Evolutionary conservation across 2,113 vertebrate species (phyloP).

Genomic region (Toxostoma redivivum): DNA sequence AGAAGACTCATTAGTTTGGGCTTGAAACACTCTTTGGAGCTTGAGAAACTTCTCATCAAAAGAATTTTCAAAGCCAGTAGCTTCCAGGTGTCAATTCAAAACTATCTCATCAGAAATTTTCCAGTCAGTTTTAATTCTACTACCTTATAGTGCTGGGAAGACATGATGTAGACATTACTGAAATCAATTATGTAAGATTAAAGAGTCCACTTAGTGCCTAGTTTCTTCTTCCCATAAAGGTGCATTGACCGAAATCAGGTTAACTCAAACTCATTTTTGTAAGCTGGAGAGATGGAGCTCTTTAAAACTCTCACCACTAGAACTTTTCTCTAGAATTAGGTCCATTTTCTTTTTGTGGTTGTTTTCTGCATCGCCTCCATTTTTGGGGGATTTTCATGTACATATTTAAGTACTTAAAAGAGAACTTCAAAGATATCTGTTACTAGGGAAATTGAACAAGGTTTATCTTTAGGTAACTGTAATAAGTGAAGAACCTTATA

Average conservation of each 20-base stretch:
- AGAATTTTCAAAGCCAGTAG: neutral
- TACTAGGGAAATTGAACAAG: neutral
- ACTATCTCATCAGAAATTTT: neutral
- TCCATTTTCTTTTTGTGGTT: neutral
- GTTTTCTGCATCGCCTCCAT: neutral
- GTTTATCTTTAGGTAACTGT: neutral
- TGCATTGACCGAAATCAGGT: neutral
- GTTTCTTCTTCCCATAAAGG: neutral
- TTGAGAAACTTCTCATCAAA: neutral
- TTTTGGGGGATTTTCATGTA: neutral
- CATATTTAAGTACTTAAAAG: neutral
- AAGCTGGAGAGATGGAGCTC: neutral
- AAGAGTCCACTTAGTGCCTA: neutral
- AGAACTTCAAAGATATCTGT: neutral
- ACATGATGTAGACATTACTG: neutral
- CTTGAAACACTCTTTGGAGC: neutral
- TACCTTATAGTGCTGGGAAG: neutral
- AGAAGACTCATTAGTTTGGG: neutral
- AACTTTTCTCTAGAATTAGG: neutral
- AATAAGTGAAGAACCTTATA: neutral
- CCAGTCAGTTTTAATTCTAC: neutral
- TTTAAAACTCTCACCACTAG: neutral
- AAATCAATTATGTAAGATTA: neutral
- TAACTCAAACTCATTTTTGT: neutral
- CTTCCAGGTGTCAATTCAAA: neutral